Percentiles rank a stretch among this genome's conserved stretches.
Evolutionary conservation across 1,140 invertebrate species (phyloP).

Genomic region (Pentalonia nigronervosa): DNA sequence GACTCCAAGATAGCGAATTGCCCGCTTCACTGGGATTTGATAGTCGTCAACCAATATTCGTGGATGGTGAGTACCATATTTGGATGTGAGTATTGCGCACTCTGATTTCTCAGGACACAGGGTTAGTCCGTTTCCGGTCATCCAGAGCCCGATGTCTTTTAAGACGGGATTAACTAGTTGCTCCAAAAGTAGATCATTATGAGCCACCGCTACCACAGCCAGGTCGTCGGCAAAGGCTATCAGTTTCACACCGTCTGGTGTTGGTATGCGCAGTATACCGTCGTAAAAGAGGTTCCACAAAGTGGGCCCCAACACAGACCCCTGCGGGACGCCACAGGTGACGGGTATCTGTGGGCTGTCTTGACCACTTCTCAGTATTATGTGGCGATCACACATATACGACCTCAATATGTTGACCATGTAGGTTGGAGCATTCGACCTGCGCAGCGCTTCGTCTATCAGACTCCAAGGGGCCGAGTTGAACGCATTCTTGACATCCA

Average conservation of each 20-base stretch:
- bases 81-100: too few relatives aligned
- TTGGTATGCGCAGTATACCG: accelerated
- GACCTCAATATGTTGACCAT: not conserved
- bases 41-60: too few relatives aligned
- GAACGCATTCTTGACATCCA: conserved; percentile 5
- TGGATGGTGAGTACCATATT: too few relatives aligned
- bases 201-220: not conserved
- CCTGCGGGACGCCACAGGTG: not conserved
- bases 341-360: not conserved
- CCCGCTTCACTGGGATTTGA: too few relatives aligned
- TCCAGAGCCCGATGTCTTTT: not conserved
- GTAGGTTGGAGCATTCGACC: not conserved
- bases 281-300: conserved; percentile 15
- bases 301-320: not conserved
- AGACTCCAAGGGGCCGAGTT: conserved; percentile 36
- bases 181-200: not conserved
- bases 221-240: conserved; percentile 30
- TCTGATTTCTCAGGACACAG: too few relatives aligned
- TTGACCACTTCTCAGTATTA: too few relatives aligned
- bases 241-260: not conserved
- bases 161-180: not conserved
- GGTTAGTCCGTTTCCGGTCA: not conserved
- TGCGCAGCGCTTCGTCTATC: not conserved
- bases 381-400: too few relatives aligned
- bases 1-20: too few relatives aligned